Conservation (phyloP, 2,797 vertebrate genomes). For the Siniperca obscura region DNA sequence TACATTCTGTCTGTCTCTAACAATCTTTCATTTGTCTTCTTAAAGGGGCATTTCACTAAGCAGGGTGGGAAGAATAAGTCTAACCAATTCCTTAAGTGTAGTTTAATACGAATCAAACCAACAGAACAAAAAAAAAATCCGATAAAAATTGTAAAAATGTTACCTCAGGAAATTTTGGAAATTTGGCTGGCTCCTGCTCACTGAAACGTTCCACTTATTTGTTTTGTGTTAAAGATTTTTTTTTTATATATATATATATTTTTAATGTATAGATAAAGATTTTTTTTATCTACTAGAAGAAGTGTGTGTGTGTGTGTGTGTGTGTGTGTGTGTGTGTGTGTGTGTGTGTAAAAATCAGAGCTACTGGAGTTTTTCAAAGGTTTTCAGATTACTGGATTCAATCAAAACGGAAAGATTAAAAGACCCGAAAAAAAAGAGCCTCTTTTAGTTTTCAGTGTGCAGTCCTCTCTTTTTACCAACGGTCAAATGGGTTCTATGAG, state of each 20-base stretch:
- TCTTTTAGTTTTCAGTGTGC: not conserved
- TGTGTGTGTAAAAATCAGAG: slow-evolving; percentile 1
- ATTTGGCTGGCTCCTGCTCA: slow-evolving; percentile 14
- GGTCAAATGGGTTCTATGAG: not conserved
- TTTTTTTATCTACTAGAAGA: not conserved
- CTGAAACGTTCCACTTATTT: slow-evolving; percentile 47
- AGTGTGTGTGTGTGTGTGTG: not conserved
- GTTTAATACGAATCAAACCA: not conserved
- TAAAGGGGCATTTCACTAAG: slow-evolving; percentile 22
- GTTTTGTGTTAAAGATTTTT: not conserved
- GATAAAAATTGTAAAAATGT: not conserved
- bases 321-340: not conserved
- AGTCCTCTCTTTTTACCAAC: not conserved
- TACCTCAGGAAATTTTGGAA: slow-evolving; percentile 56
- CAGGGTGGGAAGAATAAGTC: slow-evolving; percentile 9
- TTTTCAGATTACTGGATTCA: not conserved
- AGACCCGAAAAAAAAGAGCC: not conserved
- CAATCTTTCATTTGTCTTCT: not conserved
- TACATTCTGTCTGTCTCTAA: not conserved
- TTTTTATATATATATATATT: not conserved
- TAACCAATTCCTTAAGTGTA: not conserved
- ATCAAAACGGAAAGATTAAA: not conserved
- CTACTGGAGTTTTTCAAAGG: not conserved
- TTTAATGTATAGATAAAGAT: slow-evolving; percentile 12
- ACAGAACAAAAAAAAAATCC: slow-evolving; percentile 29